Percentiles rank a stretch among this genome's conserved stretches.
Evolutionary conservation across 2,888 invertebrate species (phyloP).

Genomic region (Atrina japonica): DNA sequence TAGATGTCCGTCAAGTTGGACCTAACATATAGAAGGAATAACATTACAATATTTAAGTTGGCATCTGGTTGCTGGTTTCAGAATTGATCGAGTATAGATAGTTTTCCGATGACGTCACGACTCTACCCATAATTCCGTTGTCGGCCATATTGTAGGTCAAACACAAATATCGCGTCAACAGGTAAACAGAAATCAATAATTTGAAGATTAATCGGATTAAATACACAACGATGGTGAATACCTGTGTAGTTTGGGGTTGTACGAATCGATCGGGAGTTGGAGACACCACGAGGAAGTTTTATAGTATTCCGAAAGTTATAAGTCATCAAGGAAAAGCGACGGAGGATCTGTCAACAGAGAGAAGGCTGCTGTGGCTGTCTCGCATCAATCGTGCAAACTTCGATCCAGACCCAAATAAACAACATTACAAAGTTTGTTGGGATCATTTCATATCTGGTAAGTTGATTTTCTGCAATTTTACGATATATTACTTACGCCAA

Average conservation of each 20-base stretch:
- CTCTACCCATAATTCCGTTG: too few species aligned
- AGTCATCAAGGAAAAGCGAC: conserved; percentile 29
- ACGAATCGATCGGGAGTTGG: conserved; percentile 11
- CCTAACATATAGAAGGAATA: too few species aligned
- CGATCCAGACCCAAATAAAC: conserved; percentile 18
- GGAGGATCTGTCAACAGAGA: conserved; percentile 19
- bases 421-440: conserved; percentile 35
- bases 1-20: too few species aligned
- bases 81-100: too few species aligned
- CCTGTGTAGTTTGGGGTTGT: conserved; percentile 32
- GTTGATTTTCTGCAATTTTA: background rate
- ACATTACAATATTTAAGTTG: too few species aligned
- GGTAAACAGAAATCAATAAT: too few species aligned
- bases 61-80: too few species aligned
- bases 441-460: conserved; percentile 35
- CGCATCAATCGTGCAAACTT: conserved; percentile 29
- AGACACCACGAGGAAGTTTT: conserved; percentile 7
- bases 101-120: too few species aligned
- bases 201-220: too few species aligned
- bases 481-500: background rate
- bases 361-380: conserved; percentile 21
- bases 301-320: conserved; percentile 20
- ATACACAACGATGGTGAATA: conserved; percentile 30
- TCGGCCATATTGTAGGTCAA: too few species aligned
- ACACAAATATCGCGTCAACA: too few species aligned